These are phyloP conservation scores for Musca vetustissima DNA, from an alignment of 1,140 invertebrate genomes.

Conservation along the genomic window DNA sequence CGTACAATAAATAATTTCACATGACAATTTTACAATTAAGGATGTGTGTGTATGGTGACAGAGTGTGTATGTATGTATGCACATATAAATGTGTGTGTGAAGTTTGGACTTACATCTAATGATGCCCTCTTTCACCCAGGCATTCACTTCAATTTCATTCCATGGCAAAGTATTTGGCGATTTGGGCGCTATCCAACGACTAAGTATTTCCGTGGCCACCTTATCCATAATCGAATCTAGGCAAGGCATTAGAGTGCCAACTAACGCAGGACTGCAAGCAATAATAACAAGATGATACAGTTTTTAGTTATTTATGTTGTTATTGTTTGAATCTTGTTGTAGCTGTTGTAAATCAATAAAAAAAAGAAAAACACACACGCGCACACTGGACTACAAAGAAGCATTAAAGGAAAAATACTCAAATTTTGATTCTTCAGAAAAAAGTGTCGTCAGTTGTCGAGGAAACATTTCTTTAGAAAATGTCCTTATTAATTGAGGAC, in stretches of 20 bases:
- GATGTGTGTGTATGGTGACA: not conserved
- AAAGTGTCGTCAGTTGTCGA: too few relatives aligned
- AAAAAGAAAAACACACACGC: too few relatives aligned
- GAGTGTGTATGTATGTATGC: not conserved
- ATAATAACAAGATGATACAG: not conserved
- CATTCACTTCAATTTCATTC: constrained; percentile 38
- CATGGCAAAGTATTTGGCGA: constrained; percentile 38
- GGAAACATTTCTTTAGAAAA: not conserved
- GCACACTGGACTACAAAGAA: not conserved
- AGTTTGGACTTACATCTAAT: constrained; percentile 36
- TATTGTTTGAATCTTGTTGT: not conserved
- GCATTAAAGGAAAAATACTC: too few relatives aligned
- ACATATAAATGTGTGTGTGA: not conserved
- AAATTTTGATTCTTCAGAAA: too few relatives aligned
- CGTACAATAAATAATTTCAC: not conserved
- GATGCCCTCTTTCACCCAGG: constrained; percentile 41
- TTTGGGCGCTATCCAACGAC: constrained; percentile 41
- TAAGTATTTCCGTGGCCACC: constrained; percentile 40
- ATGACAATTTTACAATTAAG: not conserved
- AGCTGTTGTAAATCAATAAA: too few relatives aligned
- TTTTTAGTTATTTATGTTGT: not conserved
- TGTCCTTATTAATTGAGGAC: too few relatives aligned
- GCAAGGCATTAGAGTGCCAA: constrained; percentile 49
- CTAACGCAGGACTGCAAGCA: constrained; percentile 38
- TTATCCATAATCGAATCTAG: constrained; percentile 47